Evolutionary conservation across 2,888 invertebrate genomes (phyloP), one percentile per base, ranked within the genome.

Genomic region (Andrena fulva): DNA sequence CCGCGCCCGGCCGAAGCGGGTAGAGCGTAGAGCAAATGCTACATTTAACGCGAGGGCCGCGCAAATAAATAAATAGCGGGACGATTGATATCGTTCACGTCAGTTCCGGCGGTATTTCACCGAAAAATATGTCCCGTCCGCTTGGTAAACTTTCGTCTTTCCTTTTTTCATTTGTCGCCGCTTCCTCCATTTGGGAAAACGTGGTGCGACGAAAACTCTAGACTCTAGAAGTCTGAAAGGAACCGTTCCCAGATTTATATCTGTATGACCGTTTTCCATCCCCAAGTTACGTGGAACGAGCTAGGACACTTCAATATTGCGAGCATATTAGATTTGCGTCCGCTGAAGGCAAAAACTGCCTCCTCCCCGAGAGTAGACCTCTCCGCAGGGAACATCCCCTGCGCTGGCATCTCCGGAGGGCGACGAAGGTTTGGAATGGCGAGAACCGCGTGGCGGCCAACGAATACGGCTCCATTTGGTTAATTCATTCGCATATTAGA

Each of bases 1-100:
- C 27, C 4, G 20, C 31, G 35, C 56, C 31, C 72, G 68, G 67
- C 50, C 72, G 54, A 31, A 68, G 72, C 82, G 82, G 71, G 67
- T 50, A 62, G 81, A 29, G 66, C 82, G 67, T 35, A 62, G 81
- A 29, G 66, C 82, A 75, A 81, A 82, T 78, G 82, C 70, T 81
- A 82, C 82, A 75, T 82, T 82, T 82, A 81, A 81, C 81, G 81
- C 29, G 75, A 81, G 80, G 70, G 54, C 59, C 81, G 81, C 29
- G 42, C 81, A 66, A 64, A 80, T 81, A 81, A 81, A 81, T 81
- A 81, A 80, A 81, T 80, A 54, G 42, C 64, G 63, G 52, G 31
- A 69, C 75, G 69, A 72, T 72, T 29, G 80, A 80, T 79, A 56
- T 63, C 71, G 80, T 27, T 62, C 66, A 27, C 60, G 67, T 42